Evolutionary conservation across 2,113 vertebrate species (phyloP).

Genomic region (Poeciliopsis prolifica): DNA sequence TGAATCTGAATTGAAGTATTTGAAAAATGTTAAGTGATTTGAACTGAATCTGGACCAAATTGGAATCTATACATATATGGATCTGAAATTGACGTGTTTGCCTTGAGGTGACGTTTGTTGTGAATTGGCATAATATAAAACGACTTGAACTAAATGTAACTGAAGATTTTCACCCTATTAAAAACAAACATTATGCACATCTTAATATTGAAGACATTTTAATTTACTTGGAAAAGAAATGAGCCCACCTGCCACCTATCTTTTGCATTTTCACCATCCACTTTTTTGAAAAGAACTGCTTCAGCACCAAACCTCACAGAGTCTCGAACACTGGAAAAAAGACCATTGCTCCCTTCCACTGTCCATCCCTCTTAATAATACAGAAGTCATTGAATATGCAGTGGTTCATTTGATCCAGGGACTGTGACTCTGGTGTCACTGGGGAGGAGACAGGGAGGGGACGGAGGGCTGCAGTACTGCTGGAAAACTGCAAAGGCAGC

Average conservation of each 20-base stretch:
- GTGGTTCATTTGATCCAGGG: constrained; percentile 62
- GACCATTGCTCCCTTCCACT: constrained; percentile 14
- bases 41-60: not conserved
- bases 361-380: constrained; percentile 66
- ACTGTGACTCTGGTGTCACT: constrained; percentile 63
- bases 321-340: not conserved
- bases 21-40: not conserved
- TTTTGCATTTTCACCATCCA: no score
- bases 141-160: not conserved
- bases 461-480: not conserved
- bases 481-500: constrained; percentile 43
- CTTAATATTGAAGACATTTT: no score
- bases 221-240: no score
- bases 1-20: not conserved
- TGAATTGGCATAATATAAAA: not conserved
- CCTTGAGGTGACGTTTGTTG: not conserved
- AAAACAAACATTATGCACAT: no score
- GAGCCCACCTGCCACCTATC: no score
- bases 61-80: not conserved
- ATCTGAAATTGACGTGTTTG: not conserved
- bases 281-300: not conserved
- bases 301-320: not conserved
- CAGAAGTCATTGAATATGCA: constrained; percentile 67
- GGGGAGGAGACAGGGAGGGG: constrained; percentile 19
- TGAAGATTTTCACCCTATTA: not conserved